These are phyloP conservation scores for Aleiodes leptofemur DNA, from an alignment of 2,888 invertebrate species.

Conservation along the genomic window DNA sequence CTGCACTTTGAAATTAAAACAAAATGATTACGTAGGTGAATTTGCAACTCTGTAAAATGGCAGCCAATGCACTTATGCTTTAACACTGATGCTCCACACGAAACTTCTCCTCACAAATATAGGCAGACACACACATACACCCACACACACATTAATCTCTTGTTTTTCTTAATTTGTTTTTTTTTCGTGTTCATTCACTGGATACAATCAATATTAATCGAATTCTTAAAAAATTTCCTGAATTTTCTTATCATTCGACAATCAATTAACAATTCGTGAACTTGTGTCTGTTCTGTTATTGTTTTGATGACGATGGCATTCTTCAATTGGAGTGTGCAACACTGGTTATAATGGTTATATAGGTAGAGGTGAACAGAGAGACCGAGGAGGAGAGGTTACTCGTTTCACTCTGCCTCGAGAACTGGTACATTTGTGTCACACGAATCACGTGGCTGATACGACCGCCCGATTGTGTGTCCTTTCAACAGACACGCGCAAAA, in stretches of 20 bases:
- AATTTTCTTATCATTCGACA: conserved; percentile 1
- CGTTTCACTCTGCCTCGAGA: conserved; percentile 27
- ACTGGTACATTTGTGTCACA: conserved; percentile 35
- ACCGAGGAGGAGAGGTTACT: conserved; percentile 18
- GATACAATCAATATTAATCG: not conserved
- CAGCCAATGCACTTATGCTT: conserved; percentile 64
- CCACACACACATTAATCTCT: conserved; percentile 50
- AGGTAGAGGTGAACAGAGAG: not conserved
- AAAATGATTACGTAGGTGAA: conserved; percentile 51
- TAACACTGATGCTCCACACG: conserved; percentile 60
- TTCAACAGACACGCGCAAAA: conserved; percentile 49
- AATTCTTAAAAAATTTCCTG: not conserved
- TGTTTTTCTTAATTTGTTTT: conserved; percentile 16
- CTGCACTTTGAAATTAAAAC: not conserved
- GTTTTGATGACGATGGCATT: not conserved
- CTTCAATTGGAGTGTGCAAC: conserved; percentile 15
- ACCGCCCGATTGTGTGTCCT: conserved; percentile 40
- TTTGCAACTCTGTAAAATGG: conserved; percentile 67
- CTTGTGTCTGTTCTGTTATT: conserved; percentile 12
- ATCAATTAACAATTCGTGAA: too few species aligned
- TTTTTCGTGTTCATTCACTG: not conserved
- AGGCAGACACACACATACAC: conserved; percentile 55
- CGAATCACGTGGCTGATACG: conserved; percentile 44
- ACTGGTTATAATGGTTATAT: too few species aligned
- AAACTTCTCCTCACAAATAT: conserved; percentile 50